Evolutionary conservation across 2,888 invertebrate genomes (phyloP).

Genomic region (Phania funesta): DNA sequence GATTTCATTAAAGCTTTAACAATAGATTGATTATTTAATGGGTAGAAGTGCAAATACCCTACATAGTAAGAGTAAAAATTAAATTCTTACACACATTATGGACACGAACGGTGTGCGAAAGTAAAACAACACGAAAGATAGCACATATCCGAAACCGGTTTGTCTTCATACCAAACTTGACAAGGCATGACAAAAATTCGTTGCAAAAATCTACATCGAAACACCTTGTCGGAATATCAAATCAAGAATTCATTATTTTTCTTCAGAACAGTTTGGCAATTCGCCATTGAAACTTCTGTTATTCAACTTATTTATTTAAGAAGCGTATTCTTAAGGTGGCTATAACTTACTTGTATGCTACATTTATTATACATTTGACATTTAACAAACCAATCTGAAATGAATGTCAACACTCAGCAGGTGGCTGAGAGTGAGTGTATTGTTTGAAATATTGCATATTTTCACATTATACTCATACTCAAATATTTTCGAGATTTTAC

Average conservation of each 20-base stretch:
- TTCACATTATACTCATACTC: conserved; percentile 27
- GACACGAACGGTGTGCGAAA: too few species aligned
- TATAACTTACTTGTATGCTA: conserved; percentile 22
- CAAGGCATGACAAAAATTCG: too few species aligned
- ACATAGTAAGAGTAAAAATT: background rate
- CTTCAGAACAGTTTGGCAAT: too few species aligned
- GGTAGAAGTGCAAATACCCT: conserved; percentile 14
- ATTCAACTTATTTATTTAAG: background rate
- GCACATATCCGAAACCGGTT: too few species aligned
- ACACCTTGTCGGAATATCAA: too few species aligned
- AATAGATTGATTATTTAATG: conserved; percentile 27
- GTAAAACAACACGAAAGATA: too few species aligned
- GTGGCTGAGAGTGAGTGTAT: conserved; percentile 70
- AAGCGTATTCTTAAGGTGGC: background rate
- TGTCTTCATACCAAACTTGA: too few species aligned
- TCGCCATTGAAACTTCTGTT: too few species aligned
- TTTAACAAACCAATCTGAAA: conserved; percentile 56
- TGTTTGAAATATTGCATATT: conserved; percentile 66
- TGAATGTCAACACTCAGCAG: conserved; percentile 70
- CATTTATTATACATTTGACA: conserved; percentile 57
- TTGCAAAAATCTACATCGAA: too few species aligned
- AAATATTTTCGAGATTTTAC: background rate
- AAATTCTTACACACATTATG: too few species aligned
- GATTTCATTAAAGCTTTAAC: conserved; percentile 57
- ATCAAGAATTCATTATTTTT: too few species aligned